Evolutionary conservation across 2,797 vertebrate species (phyloP).

Genomic region (Muscicapa comitata): DNA sequence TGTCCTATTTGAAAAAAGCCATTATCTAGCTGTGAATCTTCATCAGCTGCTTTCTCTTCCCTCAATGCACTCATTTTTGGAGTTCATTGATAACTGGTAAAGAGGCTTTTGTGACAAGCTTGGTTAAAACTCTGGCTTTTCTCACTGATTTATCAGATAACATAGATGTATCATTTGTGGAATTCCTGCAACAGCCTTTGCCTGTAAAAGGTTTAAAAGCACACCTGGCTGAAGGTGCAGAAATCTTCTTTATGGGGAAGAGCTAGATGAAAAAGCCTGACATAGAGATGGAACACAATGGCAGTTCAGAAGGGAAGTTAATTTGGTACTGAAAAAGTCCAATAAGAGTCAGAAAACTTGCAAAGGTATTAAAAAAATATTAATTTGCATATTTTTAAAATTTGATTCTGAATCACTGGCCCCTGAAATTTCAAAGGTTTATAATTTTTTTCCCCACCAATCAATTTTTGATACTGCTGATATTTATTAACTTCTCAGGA

Average conservation of each 20-base stretch:
- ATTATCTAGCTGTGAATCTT: slow-evolving; percentile 55
- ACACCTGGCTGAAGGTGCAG: neutral
- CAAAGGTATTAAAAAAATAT: neutral
- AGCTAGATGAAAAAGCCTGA: neutral
- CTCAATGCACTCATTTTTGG: neutral
- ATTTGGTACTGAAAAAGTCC: neutral
- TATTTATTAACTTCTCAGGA: neutral
- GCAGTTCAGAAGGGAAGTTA: neutral
- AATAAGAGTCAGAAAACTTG: neutral
- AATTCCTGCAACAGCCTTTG: neutral
- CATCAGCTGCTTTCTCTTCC: neutral
- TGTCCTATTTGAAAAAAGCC: slow-evolving; percentile 46
- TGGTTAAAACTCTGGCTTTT: neutral
- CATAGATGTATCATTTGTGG: neutral
- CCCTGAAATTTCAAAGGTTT: neutral
- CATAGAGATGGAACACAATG: neutral
- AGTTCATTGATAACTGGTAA: slow-evolving; percentile 28
- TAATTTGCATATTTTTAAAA: neutral
- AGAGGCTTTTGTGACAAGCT: neutral
- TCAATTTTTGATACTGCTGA: neutral
- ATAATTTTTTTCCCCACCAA: neutral
- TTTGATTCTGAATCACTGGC: neutral
- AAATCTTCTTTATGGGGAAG: neutral
- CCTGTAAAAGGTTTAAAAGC: neutral
- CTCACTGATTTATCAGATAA: neutral